Evolutionary conservation across 2,888 invertebrate genomes (phyloP).

Genomic region (Venustoraphidia nigricollis): DNA sequence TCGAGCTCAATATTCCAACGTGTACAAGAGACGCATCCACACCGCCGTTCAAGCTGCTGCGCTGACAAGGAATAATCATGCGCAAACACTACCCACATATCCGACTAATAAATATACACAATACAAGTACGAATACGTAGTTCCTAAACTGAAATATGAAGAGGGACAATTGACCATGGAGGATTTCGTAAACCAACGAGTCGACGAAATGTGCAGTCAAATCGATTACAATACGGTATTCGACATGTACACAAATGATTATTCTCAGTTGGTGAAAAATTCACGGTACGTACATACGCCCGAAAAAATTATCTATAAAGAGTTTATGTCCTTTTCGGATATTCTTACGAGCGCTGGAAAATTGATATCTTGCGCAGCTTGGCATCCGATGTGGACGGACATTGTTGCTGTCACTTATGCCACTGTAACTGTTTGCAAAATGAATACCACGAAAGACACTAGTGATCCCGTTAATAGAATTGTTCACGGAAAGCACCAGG

Average conservation of each 20-base stretch:
- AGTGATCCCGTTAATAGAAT: slow-evolving; percentile 33
- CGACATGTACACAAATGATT: slow-evolving; percentile 49
- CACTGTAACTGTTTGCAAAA: slow-evolving; percentile 12
- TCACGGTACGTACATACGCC: slow-evolving; percentile 15
- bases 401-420: slow-evolving; percentile 51
- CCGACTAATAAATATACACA: slow-evolving; percentile 57
- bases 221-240: slow-evolving; percentile 33
- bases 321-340: slow-evolving; percentile 49
- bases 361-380: slow-evolving; percentile 45
- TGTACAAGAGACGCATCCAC: slow-evolving; percentile 40
- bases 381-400: slow-evolving; percentile 59
- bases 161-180: neutral
- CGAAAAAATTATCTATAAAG: slow-evolving; percentile 29
- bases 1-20: slow-evolving; percentile 37
- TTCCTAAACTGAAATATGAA: neutral
- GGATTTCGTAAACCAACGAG: neutral
- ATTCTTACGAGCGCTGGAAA: slow-evolving; percentile 46
- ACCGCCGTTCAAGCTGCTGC: slow-evolving; percentile 41
- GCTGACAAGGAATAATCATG: slow-evolving; percentile 27
- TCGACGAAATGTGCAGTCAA: neutral
- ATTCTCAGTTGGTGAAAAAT: slow-evolving; percentile 26
- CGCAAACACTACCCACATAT: slow-evolving; percentile 52
- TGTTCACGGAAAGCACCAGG: slow-evolving; percentile 45
- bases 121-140: slow-evolving; percentile 31
- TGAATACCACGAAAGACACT: slow-evolving; percentile 15